A percentile compares a stretch with the other conserved stretches of the same genome.
These are phyloP conservation scores for Leucophenga montana DNA, from an alignment of 2,888 invertebrate species.

Conservation along the genomic window DNA sequence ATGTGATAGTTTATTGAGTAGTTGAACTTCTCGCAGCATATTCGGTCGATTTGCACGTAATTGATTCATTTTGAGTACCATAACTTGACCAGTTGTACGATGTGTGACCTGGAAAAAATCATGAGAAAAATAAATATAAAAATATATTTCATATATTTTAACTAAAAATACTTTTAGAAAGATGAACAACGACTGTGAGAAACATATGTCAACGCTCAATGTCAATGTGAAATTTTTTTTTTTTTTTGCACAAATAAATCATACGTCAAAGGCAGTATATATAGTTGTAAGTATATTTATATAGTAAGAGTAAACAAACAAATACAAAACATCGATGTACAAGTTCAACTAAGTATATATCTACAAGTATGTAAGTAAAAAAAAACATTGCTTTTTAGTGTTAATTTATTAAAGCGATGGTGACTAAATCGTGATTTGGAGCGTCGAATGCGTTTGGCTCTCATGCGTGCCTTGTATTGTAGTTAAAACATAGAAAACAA, in stretches of 20 bases:
- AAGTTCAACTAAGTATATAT: background rate
- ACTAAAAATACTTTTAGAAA: background rate
- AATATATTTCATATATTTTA: background rate
- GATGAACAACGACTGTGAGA: no score
- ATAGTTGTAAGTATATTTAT: background rate
- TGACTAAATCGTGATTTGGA: slow-evolving; percentile 30
- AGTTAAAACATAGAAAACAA: slow-evolving; percentile 22
- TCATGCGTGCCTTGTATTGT: background rate
- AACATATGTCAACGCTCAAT: slow-evolving; percentile 17
- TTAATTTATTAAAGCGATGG: slow-evolving; percentile 27
- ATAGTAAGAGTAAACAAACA: background rate
- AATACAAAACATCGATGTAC: background rate
- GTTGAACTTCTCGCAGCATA: slow-evolving; percentile 97
- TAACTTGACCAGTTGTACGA: slow-evolving; percentile 91
- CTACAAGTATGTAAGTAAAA: background rate
- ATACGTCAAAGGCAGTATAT: slow-evolving; percentile 20
- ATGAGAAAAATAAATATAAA: slow-evolving; percentile 36
- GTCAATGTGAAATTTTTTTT: slow-evolving; percentile 26
- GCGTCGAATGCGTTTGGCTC: no score
- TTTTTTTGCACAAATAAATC: slow-evolving; percentile 19
- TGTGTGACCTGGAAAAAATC: slow-evolving; percentile 86
- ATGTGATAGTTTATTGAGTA: slow-evolving; percentile 95
- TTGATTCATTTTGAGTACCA: slow-evolving; percentile 98
- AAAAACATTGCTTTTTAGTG: background rate
- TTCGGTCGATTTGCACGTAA: slow-evolving; percentile 94